Conservation (phyloP, 1,140 invertebrate genomes). For the Orius laevigatus region DNA sequence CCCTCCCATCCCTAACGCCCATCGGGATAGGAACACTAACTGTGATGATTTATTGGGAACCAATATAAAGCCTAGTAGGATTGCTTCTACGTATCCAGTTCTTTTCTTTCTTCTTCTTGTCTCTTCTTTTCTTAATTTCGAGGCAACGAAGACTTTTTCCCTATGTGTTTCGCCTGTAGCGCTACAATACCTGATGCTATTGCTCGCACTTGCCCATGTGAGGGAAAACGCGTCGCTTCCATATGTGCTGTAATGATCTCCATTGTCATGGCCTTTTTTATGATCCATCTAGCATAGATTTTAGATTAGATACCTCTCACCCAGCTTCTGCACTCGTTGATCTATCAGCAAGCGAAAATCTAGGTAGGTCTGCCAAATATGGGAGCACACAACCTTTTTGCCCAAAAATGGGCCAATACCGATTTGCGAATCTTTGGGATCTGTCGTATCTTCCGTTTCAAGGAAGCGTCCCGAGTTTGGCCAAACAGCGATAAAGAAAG, state of each 20-base stretch:
- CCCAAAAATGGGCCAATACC: constrained; percentile 84
- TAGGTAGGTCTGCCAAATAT: constrained; percentile 92
- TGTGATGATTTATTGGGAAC: constrained; percentile 73
- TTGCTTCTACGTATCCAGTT: constrained; percentile 36
- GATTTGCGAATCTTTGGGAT: constrained; percentile 69
- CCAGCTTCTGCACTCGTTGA: constrained; percentile 44
- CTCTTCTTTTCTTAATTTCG: no score
- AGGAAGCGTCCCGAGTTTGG: constrained; percentile 80
- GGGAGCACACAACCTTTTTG: constrained; percentile 85
- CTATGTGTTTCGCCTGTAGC: constrained; percentile 93
- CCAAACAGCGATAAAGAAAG: constrained; percentile 79
- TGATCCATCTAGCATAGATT: constrained; percentile 57
- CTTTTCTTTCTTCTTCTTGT: constrained; percentile 49
- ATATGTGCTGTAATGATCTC: constrained; percentile 76
- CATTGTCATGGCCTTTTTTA: constrained; percentile 64
- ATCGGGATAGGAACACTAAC: no score
- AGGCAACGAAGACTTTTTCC: constrained; percentile 89
- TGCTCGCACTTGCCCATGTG: constrained; percentile 79
- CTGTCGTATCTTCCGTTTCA: constrained; percentile 93
- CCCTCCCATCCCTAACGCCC: constrained; percentile 83
- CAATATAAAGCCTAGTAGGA: constrained; percentile 75
- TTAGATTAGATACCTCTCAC: constrained; percentile 53
- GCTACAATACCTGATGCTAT: constrained; percentile 85
- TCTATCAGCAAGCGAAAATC: constrained; percentile 68
- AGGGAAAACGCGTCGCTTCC: constrained; percentile 59